These are phyloP conservation scores for Tigriopus japonicus DNA, from an alignment of 1,140 invertebrate species.

Conservation along the genomic window DNA sequence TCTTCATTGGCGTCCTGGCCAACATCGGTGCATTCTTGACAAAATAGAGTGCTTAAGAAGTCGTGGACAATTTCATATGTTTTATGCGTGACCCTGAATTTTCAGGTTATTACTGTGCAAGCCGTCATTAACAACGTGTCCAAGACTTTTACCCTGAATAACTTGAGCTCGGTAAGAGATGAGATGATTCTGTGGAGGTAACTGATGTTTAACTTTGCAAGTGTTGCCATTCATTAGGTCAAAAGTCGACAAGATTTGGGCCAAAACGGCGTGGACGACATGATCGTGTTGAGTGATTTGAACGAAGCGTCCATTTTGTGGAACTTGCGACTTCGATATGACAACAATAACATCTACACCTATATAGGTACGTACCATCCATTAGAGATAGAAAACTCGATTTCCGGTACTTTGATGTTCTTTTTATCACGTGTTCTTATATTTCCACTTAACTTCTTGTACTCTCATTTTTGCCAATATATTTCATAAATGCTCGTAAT, in stretches of 20 bases:
- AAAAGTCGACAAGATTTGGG: conserved; percentile 64
- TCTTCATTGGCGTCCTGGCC: too few species aligned
- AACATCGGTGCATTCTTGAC: too few species aligned
- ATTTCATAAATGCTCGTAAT: too few species aligned
- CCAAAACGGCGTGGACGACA: conserved; percentile 67
- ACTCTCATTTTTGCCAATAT: too few species aligned
- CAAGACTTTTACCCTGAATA: conserved; percentile 53
- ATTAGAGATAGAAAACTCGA: too few species aligned
- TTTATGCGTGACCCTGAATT: too few species aligned
- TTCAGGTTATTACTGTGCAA: conserved; percentile 46
- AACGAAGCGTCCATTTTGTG: conserved; percentile 76
- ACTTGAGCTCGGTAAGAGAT: conserved; percentile 38
- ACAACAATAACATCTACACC: conserved; percentile 11
- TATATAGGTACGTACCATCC: neutral
- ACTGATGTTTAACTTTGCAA: too few species aligned
- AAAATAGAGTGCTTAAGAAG: too few species aligned
- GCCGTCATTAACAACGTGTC: conserved; percentile 43
- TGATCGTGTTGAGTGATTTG: conserved; percentile 70
- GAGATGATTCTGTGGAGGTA: neutral
- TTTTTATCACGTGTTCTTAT: too few species aligned
- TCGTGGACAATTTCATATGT: too few species aligned
- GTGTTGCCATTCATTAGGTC: conserved; percentile 31
- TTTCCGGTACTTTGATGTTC: too few species aligned
- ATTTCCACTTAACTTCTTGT: too few species aligned
- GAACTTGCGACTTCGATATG: conserved; percentile 54